Base-by-base conservation (phyloP, 37 sponge, comb jelly and placozoan species). In the Hexactinellida sp. region DNA sequence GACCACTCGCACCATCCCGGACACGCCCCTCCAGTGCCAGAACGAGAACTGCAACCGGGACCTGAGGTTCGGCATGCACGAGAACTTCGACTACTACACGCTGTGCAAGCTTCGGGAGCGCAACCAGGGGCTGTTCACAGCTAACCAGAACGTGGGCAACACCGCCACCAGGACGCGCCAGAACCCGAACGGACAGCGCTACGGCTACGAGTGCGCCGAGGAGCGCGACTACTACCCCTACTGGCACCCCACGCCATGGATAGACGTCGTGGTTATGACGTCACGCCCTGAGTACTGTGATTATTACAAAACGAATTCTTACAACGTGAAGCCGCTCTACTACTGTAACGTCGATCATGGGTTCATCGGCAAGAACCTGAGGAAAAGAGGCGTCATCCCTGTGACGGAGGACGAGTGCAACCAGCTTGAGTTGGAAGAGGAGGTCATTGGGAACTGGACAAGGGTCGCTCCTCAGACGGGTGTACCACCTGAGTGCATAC, bases 171-270 rank as follows among this genome's bases (percentile, higher is more conserved):
- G 86, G 89, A 98, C 99, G n/a, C 89, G 99, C 3, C 99, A 98
- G 96, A 98, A 98, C 86, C 87, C 86, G 24, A 87, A 88, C 38
- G 99, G 94, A 37, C 92, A 86, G 0, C 88, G 99, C 30, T 90
- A 92, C 82, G 99, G 96, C 24, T 98, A 95, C 76, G 99, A 98
- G 89, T 98, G 99, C 55, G 94, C 96, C 5, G 99, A 98, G 88
- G 99, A 98, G 90, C 84, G 99, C 10, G 99, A 98, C 86, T 94
- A 98, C 85, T 98, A 98, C 88, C 99, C 99, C 19, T 98, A 98
- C 91, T 98, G 99, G 99, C 93, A 94, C 86, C 96, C 94, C 28
- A 91, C 96, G 24, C 99, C 94, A 54, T 98, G 99, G 99, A 95
- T 86, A 87, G 99, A 98, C 83, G 91, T 98, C 89, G 99, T 88